Evolutionary conservation across 2,888 invertebrate species (phyloP).

Genomic region (Eulithis testata): DNA sequence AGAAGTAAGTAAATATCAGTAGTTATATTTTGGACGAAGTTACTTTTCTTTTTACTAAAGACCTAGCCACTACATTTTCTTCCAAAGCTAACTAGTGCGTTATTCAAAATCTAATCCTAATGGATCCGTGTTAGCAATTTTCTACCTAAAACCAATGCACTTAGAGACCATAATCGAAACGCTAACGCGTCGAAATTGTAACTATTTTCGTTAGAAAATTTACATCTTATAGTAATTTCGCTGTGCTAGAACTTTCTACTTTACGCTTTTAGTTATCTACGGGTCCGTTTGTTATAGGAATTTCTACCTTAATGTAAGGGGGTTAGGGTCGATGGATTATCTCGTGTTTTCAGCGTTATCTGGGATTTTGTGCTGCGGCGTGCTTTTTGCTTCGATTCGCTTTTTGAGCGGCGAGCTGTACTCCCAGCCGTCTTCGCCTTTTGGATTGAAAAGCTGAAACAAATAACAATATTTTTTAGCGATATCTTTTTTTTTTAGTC

Average conservation of each 20-base stretch:
- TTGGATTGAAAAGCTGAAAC: constrained; percentile 88
- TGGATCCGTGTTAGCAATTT: constrained; percentile 19
- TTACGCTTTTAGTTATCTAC: constrained; percentile 42
- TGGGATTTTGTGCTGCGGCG: constrained; percentile 58
- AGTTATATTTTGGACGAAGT: too few relatives aligned
- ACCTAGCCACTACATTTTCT: not conserved
- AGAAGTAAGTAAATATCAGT: too few relatives aligned
- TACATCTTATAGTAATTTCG: constrained; percentile 30
- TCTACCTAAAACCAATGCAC: constrained; percentile 40
- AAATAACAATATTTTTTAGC: not conserved
- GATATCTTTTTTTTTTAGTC: too few relatives aligned
- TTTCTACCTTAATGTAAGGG: constrained; percentile 39
- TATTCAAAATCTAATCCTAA: constrained; percentile 17
- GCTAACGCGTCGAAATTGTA: constrained; percentile 10
- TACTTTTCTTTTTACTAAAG: not conserved
- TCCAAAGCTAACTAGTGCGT: constrained; percentile 19
- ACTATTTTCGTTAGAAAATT: constrained; percentile 3
- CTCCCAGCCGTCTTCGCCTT: constrained; percentile 86
- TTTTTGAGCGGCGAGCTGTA: constrained; percentile 81
- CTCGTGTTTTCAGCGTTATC: constrained; percentile 64
- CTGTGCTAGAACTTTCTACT: constrained; percentile 62
- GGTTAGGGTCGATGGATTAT: constrained; percentile 60
- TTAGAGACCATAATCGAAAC: constrained; percentile 42
- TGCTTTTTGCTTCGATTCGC: constrained; percentile 57
- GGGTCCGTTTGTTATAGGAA: constrained; percentile 30